Evolutionary conservation across 53 echinoderm and acorn worm species (phyloP).

Genomic region (Temnopleurus reevesii): DNA sequence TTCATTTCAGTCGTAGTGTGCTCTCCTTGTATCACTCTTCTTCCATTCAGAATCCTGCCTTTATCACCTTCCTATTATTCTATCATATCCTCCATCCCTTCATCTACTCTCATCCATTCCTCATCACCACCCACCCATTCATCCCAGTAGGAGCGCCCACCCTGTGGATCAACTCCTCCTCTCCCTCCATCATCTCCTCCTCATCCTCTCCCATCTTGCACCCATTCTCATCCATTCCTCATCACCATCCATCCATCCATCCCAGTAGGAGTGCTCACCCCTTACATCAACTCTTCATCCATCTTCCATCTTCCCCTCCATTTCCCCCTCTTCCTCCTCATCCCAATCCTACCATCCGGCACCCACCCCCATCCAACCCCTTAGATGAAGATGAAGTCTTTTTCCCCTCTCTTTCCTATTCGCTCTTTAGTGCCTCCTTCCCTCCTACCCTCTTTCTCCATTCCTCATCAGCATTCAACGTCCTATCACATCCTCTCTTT

Average conservation of each 20-base stretch:
- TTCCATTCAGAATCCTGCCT: no score
- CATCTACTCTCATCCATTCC: background rate
- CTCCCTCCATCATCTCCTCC: background rate
- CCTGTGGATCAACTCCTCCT: background rate
- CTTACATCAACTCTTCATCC: no score
- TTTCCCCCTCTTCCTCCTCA: background rate
- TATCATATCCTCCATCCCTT: background rate
- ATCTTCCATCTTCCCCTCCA: background rate
- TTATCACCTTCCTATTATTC: no score
- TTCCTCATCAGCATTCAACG: background rate
- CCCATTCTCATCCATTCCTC: background rate
- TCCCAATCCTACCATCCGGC: background rate
- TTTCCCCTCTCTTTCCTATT: background rate
- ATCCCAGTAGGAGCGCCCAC: background rate
- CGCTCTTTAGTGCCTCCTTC: background rate
- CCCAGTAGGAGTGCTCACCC: no score
- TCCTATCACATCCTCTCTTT: background rate
- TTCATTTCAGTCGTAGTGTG: no score
- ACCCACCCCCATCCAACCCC: no score
- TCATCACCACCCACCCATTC: background rate
- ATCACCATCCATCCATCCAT: background rate
- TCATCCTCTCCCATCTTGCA: background rate
- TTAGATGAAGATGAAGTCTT: no score
- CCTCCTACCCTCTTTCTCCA: background rate
- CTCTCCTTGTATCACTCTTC: no score